Evolutionary conservation across 2,797 vertebrate species (phyloP).

Genomic region (Delichon dasypus): DNA sequence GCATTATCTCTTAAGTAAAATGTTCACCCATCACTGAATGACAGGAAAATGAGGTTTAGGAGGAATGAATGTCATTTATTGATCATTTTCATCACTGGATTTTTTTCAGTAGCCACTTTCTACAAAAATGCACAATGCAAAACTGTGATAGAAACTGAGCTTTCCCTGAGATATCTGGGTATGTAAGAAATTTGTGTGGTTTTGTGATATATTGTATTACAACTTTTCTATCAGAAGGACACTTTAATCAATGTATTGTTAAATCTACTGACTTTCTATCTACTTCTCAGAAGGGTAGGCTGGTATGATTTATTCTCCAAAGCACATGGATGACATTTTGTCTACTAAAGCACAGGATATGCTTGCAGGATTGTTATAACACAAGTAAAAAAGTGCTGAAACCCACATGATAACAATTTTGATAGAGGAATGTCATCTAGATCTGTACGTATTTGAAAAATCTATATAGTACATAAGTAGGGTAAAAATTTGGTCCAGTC

Average conservation of each 20-base stretch:
- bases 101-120: background rate
- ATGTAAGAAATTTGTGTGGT: background rate
- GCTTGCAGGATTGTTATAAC: background rate
- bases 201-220: background rate
- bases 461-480: background rate
- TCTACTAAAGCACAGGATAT: background rate
- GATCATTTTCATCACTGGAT: background rate
- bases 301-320: conserved; percentile 2
- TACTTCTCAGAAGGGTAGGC: background rate
- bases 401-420: background rate
- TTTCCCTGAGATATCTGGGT: background rate
- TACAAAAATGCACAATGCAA: rapidly evolving
- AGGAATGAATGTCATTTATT: background rate
- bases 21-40: background rate
- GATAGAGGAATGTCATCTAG: background rate
- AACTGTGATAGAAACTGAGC: background rate
- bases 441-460: background rate
- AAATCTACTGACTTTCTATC: conserved; percentile 29
- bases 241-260: conserved; percentile 42
- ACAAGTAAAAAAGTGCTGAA: background rate
- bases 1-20: background rate
- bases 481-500: background rate
- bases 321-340: background rate
- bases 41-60: background rate
- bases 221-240: background rate